Evolutionary conservation across 1,140 invertebrate genomes (phyloP), one percentile per base, ranked within the genome.

Genomic region (Eupeodes corollae): DNA sequence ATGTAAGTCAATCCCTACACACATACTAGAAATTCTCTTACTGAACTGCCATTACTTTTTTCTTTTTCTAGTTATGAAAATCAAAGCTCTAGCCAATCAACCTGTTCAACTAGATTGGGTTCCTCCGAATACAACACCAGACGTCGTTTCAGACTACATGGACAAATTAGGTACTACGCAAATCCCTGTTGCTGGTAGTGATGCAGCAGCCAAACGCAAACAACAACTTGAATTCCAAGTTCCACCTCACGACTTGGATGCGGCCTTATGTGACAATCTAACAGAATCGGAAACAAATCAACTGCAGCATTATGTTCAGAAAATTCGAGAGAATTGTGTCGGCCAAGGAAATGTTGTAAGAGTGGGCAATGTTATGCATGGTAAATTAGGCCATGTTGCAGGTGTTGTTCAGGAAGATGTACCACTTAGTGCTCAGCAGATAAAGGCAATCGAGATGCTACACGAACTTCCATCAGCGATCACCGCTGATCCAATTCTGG

Each of bases 221-320:
- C 80, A 83, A 44, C 79, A 85, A 47, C 72, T 90, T 5, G 80
- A 87, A 58, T 83, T 84, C 50, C 87, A 90, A 68, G 72, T 91
- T 32, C 86, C 86, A 6, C 73, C 84, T 5, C 85, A 88, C 61
- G 87, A 90, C 64, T 78, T 88, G 42, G 79, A 84, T 67, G 73
- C 73, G 5, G 56, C 63, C 1, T 57, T 75, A 6, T 76, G 74
- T 52, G 78, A 83, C 55, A 71, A 77, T 49, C 69, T 84, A 10
- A 77, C 75, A 2, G 74, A 80, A 44, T 68, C 75, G 34, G 82
- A 84, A 66, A 69, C 74, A 40, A 64, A 72, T 21, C 72, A 79
- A 55, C 68, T 78, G 50, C 71, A 79, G 63, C 78, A 80, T 59
- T 82, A 82, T 57, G 77, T 80, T 9, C 73, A 74, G 3, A 74